Percentiles rank a stretch among this genome's conserved stretches.
Conservation (phyloP, 2,113 vertebrate genomes). For the Phoenicopterus ruber region DNA sequence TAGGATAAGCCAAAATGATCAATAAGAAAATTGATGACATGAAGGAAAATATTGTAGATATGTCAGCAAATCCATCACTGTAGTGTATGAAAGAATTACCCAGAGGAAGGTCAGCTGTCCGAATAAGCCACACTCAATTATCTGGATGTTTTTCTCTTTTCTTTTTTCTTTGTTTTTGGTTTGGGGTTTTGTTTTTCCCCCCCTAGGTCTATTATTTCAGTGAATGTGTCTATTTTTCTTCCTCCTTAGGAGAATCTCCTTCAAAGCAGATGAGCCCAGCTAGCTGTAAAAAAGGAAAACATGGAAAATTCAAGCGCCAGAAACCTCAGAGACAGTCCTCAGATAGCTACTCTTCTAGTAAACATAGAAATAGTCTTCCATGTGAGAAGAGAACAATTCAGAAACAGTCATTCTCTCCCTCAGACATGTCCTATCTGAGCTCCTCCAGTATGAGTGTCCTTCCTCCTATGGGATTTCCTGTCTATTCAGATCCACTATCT, state of each 20-base stretch:
- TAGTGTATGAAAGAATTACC: neutral
- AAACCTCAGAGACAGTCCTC: conserved; percentile 71
- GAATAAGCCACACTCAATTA: neutral
- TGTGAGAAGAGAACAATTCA: neutral
- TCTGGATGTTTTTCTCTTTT: neutral
- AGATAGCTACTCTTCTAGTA: conserved; percentile 55
- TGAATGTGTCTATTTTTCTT: neutral
- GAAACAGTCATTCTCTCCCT: conserved; percentile 57
- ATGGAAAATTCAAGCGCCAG: conserved; percentile 73
- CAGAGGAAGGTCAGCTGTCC: neutral
- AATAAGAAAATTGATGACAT: neutral
- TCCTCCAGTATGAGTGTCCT: conserved; percentile 6
- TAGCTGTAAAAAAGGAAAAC: conserved; percentile 71
- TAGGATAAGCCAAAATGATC: neutral
- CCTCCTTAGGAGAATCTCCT: conserved; percentile 60
- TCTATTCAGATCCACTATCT: conserved; percentile 41
- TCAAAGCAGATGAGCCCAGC: conserved; percentile 50
- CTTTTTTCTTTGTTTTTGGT: accelerated
- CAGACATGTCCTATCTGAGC: conserved; percentile 61
- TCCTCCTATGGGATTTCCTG: conserved; percentile 60
- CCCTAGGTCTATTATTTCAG: neutral
- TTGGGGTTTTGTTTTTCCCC: neutral
- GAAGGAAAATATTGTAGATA: neutral
- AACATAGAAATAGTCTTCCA: conserved; percentile 29
- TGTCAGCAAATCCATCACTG: neutral